Conservation (phyloP, 2,888 invertebrate genomes). For the Ornithoptera priamus region DNA sequence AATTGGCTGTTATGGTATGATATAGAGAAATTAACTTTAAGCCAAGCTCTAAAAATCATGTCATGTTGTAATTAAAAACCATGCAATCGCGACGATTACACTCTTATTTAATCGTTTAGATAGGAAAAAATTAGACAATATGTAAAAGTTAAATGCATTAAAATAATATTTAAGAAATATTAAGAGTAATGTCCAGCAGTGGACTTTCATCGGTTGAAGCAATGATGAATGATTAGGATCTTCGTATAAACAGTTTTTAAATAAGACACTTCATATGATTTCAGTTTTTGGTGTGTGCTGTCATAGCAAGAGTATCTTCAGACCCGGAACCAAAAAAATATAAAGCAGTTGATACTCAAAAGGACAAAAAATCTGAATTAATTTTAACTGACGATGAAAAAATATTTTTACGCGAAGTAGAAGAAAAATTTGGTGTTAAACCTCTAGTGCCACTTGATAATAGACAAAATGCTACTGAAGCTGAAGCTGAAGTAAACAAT, state of each 20-base stretch:
- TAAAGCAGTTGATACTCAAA: slow-evolving; percentile 53
- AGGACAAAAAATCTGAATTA: slow-evolving; percentile 45
- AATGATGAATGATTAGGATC: too few relatives aligned
- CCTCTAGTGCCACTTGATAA: slow-evolving; percentile 47
- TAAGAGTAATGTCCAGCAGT: neutral
- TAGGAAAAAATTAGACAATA: neutral
- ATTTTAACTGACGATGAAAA: slow-evolving; percentile 65
- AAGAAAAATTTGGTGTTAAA: slow-evolving; percentile 72
- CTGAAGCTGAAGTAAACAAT: slow-evolving; percentile 33
- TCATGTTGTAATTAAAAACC: too few relatives aligned
- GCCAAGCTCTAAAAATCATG: too few relatives aligned
- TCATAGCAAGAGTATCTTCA: slow-evolving; percentile 47
- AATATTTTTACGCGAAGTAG: slow-evolving; percentile 71
- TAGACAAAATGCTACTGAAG: slow-evolving; percentile 39
- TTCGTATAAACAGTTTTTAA: neutral
- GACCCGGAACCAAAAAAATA: slow-evolving; percentile 73
- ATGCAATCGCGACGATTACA: neutral
- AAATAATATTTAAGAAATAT: neutral
- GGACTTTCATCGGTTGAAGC: neutral
- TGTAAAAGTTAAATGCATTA: neutral
- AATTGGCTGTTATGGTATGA: too few relatives aligned
- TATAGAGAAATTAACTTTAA: too few relatives aligned
- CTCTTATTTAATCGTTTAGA: neutral
- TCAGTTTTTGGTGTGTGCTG: slow-evolving; percentile 62
- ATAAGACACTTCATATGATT: slow-evolving; percentile 44